Evolutionary conservation across 2,113 vertebrate genomes (phyloP).

Genomic region (Pseudopipra pipra): DNA sequence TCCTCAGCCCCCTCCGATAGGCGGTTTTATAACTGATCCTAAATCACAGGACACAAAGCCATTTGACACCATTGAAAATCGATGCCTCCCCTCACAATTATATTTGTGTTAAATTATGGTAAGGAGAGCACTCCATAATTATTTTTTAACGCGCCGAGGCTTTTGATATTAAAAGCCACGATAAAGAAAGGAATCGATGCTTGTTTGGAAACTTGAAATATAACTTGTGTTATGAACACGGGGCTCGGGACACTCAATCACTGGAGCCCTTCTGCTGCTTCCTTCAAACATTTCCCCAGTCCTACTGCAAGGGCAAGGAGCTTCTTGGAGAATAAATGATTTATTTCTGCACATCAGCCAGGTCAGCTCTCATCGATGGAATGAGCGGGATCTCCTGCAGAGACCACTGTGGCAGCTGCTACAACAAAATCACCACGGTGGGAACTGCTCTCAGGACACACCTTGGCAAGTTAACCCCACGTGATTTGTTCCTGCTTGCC

Average conservation of each 20-base stretch:
- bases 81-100: conserved; percentile 58
- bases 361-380: neutral
- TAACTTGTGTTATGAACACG: neutral
- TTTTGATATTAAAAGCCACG: conserved; percentile 63
- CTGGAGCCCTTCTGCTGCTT: neutral
- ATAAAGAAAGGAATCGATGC: conserved; percentile 65
- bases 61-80: conserved; percentile 68
- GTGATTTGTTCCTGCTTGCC: neutral
- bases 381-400: neutral
- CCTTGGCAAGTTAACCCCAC: neutral
- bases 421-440: neutral
- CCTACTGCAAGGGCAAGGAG: neutral
- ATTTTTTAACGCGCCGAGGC: conserved; percentile 69
- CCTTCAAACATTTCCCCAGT: neutral
- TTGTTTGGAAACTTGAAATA: conserved; percentile 20
- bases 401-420: neutral
- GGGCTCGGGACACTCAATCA: neutral
- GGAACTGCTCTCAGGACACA: neutral
- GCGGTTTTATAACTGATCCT: conserved; percentile 99
- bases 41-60: conserved; percentile 69
- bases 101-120: conserved; percentile 67
- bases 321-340: neutral
- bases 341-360: neutral
- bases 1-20: conserved; percentile 92
- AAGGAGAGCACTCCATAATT: conserved; percentile 70